A percentile compares a stretch with the other conserved stretches of the same genome.
phyloP scores from a whole-genome alignment of 2,888 invertebrate species.

The Agrotis exclamationis region DNA sequence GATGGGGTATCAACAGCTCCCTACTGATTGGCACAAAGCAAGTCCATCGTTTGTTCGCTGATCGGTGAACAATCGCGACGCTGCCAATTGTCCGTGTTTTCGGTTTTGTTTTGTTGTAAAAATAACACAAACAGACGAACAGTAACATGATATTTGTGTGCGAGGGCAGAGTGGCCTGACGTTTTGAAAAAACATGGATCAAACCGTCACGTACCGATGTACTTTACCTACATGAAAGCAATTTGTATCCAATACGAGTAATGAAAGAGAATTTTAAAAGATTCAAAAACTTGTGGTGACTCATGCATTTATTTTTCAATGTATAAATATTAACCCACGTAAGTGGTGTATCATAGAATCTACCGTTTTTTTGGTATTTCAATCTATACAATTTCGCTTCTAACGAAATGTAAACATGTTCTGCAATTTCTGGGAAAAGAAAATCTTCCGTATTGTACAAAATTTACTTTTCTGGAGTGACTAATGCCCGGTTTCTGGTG shows the following conservation, averaged over 20 bases:
- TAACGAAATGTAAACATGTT: too few species aligned
- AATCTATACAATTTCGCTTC: too few species aligned
- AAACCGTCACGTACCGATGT: conserved; percentile 41
- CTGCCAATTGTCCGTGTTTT: conserved; percentile 79
- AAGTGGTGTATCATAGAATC: too few species aligned
- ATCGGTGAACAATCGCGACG: conserved; percentile 84
- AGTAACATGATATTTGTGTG: conserved; percentile 64
- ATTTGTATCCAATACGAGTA: background rate
- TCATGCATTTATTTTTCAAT: background rate
- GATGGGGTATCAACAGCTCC: conserved; percentile 88
- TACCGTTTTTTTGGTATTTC: too few species aligned
- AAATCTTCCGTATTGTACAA: too few species aligned
- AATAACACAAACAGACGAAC: conserved; percentile 67
- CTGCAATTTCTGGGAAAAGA: too few species aligned
- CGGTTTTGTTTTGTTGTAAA: conserved; percentile 69
- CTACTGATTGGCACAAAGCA: conserved; percentile 87
- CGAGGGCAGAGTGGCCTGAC: conserved; percentile 43
- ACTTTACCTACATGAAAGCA: conserved; percentile 25
- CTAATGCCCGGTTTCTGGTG: too few species aligned
- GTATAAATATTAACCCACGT: background rate
- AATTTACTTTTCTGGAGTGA: too few species aligned
- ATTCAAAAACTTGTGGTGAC: background rate
- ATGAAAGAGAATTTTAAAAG: too few species aligned
- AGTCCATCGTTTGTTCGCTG: conserved; percentile 84
- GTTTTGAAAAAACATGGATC: conserved; percentile 55